phyloP scores from a whole-genome alignment of 1,140 invertebrate genomes.

The Coptotermes formosanus region DNA sequence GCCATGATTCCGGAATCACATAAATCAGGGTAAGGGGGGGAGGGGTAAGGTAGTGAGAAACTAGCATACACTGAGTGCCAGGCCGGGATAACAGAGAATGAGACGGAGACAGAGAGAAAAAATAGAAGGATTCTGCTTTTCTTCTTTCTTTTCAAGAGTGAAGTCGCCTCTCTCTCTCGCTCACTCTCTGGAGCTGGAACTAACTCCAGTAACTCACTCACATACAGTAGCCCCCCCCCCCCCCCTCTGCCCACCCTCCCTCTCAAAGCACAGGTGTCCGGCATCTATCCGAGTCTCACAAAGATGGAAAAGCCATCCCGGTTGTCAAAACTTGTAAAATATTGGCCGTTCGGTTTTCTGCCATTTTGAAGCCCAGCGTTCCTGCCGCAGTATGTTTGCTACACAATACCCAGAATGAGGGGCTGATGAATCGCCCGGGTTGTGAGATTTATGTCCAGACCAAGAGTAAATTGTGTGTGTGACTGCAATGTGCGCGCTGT shows the following conservation, averaged over 20 bases:
- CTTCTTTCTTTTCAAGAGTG: constrained; percentile 27
- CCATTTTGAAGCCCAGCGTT: constrained; percentile 48
- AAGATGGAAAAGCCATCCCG: constrained; percentile 39
- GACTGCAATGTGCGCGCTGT: constrained; percentile 26
- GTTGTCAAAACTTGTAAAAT: constrained; percentile 42
- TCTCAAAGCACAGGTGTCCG: constrained; percentile 36
- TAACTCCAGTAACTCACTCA: constrained; percentile 37
- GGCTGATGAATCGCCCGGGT: constrained; percentile 35
- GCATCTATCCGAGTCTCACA: constrained; percentile 37
- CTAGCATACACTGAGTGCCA: constrained; percentile 16
- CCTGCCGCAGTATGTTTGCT: constrained; percentile 38
- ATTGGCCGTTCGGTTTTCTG: constrained; percentile 49
- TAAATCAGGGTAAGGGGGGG: constrained; percentile 44
- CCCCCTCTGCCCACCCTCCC: constrained; percentile 39
- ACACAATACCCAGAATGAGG: constrained; percentile 28
- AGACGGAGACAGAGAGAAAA: constrained; percentile 17
- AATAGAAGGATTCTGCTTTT: constrained; percentile 34
- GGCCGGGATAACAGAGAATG: not conserved
- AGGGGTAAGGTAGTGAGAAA: constrained; percentile 23
- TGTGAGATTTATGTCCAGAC: constrained; percentile 36
- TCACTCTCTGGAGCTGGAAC: constrained; percentile 36
- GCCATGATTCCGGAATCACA: constrained; percentile 52
- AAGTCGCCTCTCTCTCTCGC: constrained; percentile 32
- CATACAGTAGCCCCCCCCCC: constrained; percentile 38
- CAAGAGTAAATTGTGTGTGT: constrained; percentile 33